phyloP scores from a whole-genome alignment of 2,888 invertebrate genomes.

The Eupithecia vulgata region DNA sequence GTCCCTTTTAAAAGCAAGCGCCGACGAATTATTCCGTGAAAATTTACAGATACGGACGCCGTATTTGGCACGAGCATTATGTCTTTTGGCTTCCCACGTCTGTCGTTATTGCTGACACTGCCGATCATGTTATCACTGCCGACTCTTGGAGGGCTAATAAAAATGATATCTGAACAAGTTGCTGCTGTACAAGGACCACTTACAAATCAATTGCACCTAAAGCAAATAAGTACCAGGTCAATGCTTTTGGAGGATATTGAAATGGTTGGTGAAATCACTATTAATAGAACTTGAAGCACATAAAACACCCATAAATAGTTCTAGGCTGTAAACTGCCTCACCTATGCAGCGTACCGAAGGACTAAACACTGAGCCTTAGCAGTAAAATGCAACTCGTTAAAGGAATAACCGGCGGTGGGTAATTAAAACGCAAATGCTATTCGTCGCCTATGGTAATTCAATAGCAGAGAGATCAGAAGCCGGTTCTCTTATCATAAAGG shows the following conservation, averaged over 20 bases:
- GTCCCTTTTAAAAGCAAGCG: slow-evolving; percentile 49
- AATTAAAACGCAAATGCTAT: slow-evolving; percentile 61
- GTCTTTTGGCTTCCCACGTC: slow-evolving; percentile 50
- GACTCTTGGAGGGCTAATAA: background rate
- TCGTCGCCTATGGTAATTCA: slow-evolving; percentile 62
- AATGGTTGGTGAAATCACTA: background rate
- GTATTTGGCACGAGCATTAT: slow-evolving; percentile 53
- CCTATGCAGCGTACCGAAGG: slow-evolving; percentile 43
- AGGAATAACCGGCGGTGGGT: slow-evolving; percentile 36
- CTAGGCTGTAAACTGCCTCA: slow-evolving; percentile 19
- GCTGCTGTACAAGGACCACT: background rate
- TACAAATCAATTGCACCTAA: background rate
- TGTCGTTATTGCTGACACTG: slow-evolving; percentile 47
- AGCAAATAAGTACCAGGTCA: background rate
- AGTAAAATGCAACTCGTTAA: slow-evolving; percentile 47
- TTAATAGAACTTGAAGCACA: background rate
- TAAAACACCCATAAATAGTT: slow-evolving; percentile 13
- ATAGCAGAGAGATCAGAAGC: slow-evolving; percentile 56
- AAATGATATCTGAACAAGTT: background rate
- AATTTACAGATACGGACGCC: slow-evolving; percentile 52
- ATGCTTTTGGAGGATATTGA: slow-evolving; percentile 6
- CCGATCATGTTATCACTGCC: slow-evolving; percentile 19
- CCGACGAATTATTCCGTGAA: slow-evolving; percentile 53
- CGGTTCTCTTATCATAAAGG: slow-evolving; percentile 49
- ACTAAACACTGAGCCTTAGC: background rate